These are phyloP conservation scores for Cotesia chilonis DNA, from an alignment of 1,140 invertebrate genomes.

Conservation along the genomic window DNA sequence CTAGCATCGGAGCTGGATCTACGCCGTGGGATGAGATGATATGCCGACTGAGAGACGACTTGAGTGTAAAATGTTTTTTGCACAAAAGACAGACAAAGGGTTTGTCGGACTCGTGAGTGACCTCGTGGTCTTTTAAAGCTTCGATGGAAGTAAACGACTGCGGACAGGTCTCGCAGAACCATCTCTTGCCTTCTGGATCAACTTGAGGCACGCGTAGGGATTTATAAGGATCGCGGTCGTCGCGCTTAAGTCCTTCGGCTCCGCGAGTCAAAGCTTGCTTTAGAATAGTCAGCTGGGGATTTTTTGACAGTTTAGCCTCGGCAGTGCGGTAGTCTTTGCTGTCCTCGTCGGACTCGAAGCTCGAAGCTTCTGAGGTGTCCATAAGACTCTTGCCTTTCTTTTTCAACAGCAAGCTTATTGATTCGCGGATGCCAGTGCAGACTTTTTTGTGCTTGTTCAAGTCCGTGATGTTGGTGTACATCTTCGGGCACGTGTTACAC, in stretches of 20 bases:
- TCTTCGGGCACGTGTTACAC: conserved; percentile 59
- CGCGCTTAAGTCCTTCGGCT: conserved; percentile 54
- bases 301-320: conserved; percentile 62
- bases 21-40: conserved; percentile 62
- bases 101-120: conserved; percentile 56
- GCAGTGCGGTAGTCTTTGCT: conserved; percentile 58
- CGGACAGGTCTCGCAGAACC: conserved; percentile 60
- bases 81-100: conserved; percentile 63
- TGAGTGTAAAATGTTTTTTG: conserved; percentile 60
- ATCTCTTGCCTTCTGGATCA: conserved; percentile 49
- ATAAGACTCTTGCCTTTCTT: conserved; percentile 46
- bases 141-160: conserved; percentile 55
- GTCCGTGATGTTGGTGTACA: conserved; percentile 58
- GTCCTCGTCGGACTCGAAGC: conserved; percentile 55
- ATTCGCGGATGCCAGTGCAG: conserved; percentile 50
- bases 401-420: conserved; percentile 41
- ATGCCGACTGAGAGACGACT: conserved; percentile 62
- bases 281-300: conserved; percentile 62
- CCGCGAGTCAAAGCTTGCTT: conserved; percentile 60
- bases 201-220: conserved; percentile 48
- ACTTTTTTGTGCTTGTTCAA: conserved; percentile 58
- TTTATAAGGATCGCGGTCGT: conserved; percentile 51
- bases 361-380: conserved; percentile 57
- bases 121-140: conserved; percentile 57
- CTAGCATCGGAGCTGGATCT: conserved; percentile 56